phyloP scores from a whole-genome alignment of 2,113 vertebrate species.

The Galeopterus variegatus region DNA sequence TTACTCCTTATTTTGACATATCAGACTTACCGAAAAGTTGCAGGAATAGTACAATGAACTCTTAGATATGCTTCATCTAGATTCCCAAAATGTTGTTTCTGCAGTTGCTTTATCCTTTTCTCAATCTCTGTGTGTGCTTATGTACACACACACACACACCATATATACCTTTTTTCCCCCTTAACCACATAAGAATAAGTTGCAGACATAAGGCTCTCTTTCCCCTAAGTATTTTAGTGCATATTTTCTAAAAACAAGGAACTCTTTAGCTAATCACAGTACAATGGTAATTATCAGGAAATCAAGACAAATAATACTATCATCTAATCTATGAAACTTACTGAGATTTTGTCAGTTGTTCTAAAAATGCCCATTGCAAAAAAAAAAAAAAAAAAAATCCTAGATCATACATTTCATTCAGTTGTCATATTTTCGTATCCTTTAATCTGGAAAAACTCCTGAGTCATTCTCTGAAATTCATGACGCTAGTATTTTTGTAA shows the following conservation, averaged over 20 bases:
- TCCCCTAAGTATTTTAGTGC: not conserved
- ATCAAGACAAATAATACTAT: not conserved
- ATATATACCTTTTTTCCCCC: not conserved
- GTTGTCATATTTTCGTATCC: not conserved
- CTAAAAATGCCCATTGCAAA: not conserved
- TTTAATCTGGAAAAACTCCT: not conserved
- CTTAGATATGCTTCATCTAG: not conserved
- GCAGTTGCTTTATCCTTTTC: not conserved
- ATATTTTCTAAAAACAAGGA: not conserved
- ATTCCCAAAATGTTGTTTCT: not conserved
- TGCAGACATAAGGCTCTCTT: not conserved
- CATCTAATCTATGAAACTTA: not conserved
- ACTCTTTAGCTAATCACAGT: not conserved
- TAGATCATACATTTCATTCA: not conserved
- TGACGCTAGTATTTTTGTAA: not conserved
- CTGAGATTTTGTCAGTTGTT: not conserved
- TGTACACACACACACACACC: not conserved
- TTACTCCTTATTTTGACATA: not conserved
- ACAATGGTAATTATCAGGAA: slow-evolving; percentile 13
- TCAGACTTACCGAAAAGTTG: not conserved
- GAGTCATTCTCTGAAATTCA: not conserved
- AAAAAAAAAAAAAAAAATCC: slow-evolving; percentile 13
- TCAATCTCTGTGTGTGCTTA: not conserved
- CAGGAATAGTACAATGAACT: not conserved
- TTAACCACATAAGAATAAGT: not conserved